Conservation (phyloP, 2,888 invertebrate species). For the Xanthia icteritia region DNA sequence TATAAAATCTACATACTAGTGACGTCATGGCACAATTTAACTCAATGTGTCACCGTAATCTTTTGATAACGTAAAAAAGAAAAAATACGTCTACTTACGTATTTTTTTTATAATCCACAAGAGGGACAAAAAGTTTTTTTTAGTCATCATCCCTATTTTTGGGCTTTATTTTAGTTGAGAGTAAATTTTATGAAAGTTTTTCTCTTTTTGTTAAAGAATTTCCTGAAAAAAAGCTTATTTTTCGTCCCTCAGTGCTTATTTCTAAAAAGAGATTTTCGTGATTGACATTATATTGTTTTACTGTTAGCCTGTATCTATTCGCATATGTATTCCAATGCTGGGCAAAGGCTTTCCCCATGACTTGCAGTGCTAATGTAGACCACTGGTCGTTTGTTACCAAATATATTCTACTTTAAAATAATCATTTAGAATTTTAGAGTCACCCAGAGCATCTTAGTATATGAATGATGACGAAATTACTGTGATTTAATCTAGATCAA, state of each 20-base stretch:
- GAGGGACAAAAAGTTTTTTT: no score
- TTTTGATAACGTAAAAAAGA: no score
- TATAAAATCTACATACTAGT: no score
- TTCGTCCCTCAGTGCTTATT: neutral
- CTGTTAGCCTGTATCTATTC: no score
- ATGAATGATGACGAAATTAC: conserved; percentile 2
- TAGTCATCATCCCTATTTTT: no score
- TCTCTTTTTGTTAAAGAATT: neutral
- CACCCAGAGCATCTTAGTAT: neutral
- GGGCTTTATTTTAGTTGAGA: neutral
- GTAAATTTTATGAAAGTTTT: neutral
- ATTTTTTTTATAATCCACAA: no score
- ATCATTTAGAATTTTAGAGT: neutral
- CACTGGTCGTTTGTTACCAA: neutral
- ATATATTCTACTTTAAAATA: neutral
- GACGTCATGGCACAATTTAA: no score
- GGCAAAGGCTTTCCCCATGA: no score
- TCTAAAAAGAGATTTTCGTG: neutral
- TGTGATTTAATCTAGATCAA: conserved; percentile 41
- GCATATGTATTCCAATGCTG: no score
- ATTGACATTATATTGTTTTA: neutral
- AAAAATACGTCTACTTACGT: no score
- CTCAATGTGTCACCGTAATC: no score
- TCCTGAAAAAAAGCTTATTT: neutral
- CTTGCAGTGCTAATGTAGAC: neutral